Evolutionary conservation across 2,888 invertebrate species (phyloP), one percentile per base, ranked within the genome.

Genomic region (Cinara cedri): DNA sequence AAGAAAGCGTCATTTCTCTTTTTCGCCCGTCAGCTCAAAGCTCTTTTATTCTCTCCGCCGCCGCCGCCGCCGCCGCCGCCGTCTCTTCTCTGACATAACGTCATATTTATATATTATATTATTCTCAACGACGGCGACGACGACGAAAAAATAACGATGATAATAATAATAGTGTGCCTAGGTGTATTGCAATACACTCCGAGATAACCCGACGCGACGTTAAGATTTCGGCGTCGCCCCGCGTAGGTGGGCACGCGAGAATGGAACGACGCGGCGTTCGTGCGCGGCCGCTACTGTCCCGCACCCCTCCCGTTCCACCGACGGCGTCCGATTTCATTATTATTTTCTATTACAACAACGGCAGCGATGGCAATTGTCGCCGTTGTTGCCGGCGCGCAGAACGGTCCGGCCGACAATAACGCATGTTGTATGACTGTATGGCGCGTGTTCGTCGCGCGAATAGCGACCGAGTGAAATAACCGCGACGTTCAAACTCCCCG

Each of bases 1-100:
- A 81, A 81, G 81, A 81, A 81, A 81, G 81, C 81, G 81, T 81
- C 81, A 81, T 81, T 78, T 78, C 68, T 75, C 74, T 81, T 71
- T 81, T 81, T 81, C 81, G 70, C 81, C 66, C 81, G 72, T 68
- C 74, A 81, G 62, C 81, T 68, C 68, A 81, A 78, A 71, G 75
- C 76, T 57, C 76, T 74, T 76, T 76, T 76, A 70, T 72, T 78
- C 63, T 78, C 63, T 76, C 24, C 46, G 13, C 60, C 49, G 6
- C 46, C 60, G 16, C 14, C 44, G 13, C 60, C 71, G 3, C 46
- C 71, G 46, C 42, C 66, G 51, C 19, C n/a, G 51, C n/a, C 51
- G 34, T 71, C 24, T 72, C 70, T 80, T 62, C 71, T 81, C 72
- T 71, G 60, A 51, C 44, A 19, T 62, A 62, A 62, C 81, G 62